Percentiles rank a stretch among this genome's conserved stretches.
These are phyloP conservation scores for Schizothorax lantsangensis DNA, from an alignment of 2,797 vertebrate genomes.

Conservation along the genomic window DNA sequence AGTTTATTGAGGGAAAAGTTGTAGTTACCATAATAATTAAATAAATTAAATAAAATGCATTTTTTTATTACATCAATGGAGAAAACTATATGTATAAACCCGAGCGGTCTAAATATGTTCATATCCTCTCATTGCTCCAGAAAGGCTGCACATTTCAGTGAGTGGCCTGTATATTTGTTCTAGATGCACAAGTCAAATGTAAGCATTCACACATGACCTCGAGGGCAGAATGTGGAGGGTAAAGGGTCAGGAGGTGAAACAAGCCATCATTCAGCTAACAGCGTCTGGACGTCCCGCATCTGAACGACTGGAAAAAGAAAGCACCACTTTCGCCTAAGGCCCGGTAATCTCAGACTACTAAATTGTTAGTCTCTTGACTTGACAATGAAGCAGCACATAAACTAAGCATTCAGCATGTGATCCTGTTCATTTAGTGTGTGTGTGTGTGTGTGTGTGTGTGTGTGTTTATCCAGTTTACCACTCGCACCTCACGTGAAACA, in stretches of 20 bases:
- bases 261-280: conserved; percentile 59
- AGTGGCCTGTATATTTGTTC: conserved; percentile 63
- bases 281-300: conserved; percentile 24
- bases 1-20: too few relatives aligned
- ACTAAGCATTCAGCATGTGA: background rate
- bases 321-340: conserved; percentile 46
- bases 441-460: conserved; percentile 11
- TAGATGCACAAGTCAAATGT: conserved; percentile 62
- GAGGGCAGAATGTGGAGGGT: conserved; percentile 48
- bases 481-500: background rate
- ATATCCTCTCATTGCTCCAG: background rate
- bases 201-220: conserved; percentile 63
- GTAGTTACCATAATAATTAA: background rate
- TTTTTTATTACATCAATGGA: background rate
- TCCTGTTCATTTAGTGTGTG: background rate
- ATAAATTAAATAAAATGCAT: background rate
- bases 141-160: conserved; percentile 51
- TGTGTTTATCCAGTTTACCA: conserved; percentile 10
- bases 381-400: conserved; percentile 15
- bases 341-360: conserved; percentile 1
- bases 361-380: conserved; percentile 28
- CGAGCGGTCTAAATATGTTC: background rate
- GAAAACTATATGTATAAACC: background rate
- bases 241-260: conserved; percentile 43
- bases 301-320: conserved; percentile 47